A percentile compares a stretch with the other conserved stretches of the same genome.
These are phyloP conservation scores for Zaprionus obscuricornis DNA, from an alignment of 2,888 invertebrate species.

Conservation along the genomic window DNA sequence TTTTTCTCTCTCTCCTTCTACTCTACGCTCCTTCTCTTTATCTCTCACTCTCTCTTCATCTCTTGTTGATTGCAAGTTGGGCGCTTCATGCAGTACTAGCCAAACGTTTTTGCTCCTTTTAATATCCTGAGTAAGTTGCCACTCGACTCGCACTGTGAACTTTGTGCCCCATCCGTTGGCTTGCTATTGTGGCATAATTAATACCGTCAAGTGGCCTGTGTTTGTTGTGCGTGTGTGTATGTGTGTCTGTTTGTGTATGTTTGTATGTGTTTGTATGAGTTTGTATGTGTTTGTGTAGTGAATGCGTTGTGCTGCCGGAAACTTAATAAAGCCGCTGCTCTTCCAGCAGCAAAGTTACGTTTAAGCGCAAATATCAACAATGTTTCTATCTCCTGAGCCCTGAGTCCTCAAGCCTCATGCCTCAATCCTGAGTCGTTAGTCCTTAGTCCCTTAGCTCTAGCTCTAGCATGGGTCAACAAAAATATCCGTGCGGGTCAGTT, in stretches of 20 bases:
- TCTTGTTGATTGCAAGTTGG: no score
- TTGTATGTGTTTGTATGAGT: background rate
- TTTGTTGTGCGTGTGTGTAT: slow-evolving; percentile 4
- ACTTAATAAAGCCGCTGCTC: slow-evolving; percentile 57
- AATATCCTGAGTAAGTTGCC: slow-evolving; percentile 44
- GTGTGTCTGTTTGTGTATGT: background rate
- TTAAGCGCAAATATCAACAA: slow-evolving; percentile 70
- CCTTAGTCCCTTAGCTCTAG: slow-evolving; percentile 1
- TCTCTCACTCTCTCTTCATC: slow-evolving; percentile 5
- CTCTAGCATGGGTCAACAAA: slow-evolving; percentile 52
- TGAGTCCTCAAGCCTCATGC: background rate
- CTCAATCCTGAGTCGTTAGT: background rate
- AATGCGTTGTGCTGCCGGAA: slow-evolving; percentile 52
- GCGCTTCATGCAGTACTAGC: slow-evolving; percentile 22
- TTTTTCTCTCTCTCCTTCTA: slow-evolving; percentile 29
- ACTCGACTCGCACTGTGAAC: slow-evolving; percentile 4
- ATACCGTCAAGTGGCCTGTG: slow-evolving; percentile 51
- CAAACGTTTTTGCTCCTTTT: slow-evolving; percentile 23
- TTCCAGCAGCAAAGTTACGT: slow-evolving; percentile 52
- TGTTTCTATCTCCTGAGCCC: background rate
- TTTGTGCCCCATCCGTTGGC: slow-evolving; percentile 8
- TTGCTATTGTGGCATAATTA: slow-evolving; percentile 60
- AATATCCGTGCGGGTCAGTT: slow-evolving; percentile 33
- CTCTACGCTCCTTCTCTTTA: slow-evolving; percentile 2
- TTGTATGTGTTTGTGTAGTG: no score